Conservation (phyloP, 1,140 invertebrate genomes). For the Ceratoteleas bidentatus region DNA sequence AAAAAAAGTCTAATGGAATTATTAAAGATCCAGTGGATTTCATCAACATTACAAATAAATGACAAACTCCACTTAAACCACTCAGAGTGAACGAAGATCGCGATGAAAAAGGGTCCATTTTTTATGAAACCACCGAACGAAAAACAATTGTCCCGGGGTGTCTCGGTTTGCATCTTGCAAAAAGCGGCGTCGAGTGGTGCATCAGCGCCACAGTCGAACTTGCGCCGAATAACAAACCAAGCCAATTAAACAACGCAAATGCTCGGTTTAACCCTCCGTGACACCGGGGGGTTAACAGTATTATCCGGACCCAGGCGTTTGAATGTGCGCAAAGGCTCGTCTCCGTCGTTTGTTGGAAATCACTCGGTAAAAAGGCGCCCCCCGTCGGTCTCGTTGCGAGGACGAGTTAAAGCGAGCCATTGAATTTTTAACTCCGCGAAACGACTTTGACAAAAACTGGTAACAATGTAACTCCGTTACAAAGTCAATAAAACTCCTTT, state of each 20-base stretch:
- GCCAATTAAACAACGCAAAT: slow-evolving; percentile 52
- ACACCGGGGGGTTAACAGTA: slow-evolving; percentile 42
- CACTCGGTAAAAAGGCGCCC: slow-evolving; percentile 33
- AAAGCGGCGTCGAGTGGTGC: no score
- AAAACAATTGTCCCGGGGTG: no score
- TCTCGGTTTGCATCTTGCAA: no score
- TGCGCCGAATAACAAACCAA: slow-evolving; percentile 12
- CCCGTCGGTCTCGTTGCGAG: slow-evolving; percentile 21
- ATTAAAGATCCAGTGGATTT: no score
- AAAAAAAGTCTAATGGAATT: no score
- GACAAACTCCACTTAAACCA: no score
- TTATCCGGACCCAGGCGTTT: slow-evolving; percentile 43
- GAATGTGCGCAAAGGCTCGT: slow-evolving; percentile 48
- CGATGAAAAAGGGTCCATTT: no score
- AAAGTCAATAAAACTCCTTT: slow-evolving; percentile 54
- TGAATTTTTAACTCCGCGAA: slow-evolving; percentile 42
- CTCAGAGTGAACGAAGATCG: no score
- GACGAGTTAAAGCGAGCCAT: slow-evolving; percentile 49
- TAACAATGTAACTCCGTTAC: slow-evolving; percentile 56
- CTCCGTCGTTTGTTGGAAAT: slow-evolving; percentile 40
- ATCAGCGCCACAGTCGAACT: neutral
- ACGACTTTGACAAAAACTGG: slow-evolving; percentile 48
- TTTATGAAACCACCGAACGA: no score
- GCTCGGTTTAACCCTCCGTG: slow-evolving; percentile 44
- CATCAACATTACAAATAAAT: no score